phyloP scores from a whole-genome alignment of 2,888 invertebrate genomes.

The Scaptodrosophila latifasciaeformis region DNA sequence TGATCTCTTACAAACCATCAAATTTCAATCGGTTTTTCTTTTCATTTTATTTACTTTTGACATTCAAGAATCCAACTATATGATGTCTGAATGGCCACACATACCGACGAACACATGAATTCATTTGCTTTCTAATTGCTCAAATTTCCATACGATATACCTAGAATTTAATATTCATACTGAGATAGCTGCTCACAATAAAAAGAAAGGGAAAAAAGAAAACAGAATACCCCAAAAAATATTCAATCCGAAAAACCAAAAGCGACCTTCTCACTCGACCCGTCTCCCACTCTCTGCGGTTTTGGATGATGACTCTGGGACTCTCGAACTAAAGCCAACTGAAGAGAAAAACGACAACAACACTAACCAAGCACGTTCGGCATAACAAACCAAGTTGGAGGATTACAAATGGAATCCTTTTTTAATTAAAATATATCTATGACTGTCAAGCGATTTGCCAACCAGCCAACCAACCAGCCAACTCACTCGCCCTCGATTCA shows the following conservation, averaged over 20 bases:
- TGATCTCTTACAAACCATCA: slow-evolving; percentile 9
- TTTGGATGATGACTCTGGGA: no score
- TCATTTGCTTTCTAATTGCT: slow-evolving; percentile 44
- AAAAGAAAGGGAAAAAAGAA: background rate
- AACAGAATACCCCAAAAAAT: no score
- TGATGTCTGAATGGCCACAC: no score
- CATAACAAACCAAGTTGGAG: slow-evolving; percentile 48
- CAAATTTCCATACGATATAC: slow-evolving; percentile 59
- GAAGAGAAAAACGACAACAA: slow-evolving; percentile 8
- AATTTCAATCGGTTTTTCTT: slow-evolving; percentile 29
- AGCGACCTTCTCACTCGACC: no score
- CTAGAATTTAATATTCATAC: slow-evolving; percentile 66
- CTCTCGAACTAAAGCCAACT: no score
- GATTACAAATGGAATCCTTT: slow-evolving; percentile 66
- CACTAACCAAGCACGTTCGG: slow-evolving; percentile 14
- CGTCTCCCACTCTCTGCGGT: no score
- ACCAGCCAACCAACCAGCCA: background rate
- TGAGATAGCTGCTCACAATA: slow-evolving; percentile 29
- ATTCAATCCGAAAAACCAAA: no score
- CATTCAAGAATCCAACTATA: no score
- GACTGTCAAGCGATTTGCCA: slow-evolving; percentile 12
- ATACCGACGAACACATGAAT: no score
- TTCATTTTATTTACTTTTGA: no score
- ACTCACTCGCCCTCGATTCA: slow-evolving; percentile 2
- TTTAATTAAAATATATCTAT: slow-evolving; percentile 61